phyloP scores from a whole-genome alignment of 2,113 vertebrate species.

The Vidua macroura region DNA sequence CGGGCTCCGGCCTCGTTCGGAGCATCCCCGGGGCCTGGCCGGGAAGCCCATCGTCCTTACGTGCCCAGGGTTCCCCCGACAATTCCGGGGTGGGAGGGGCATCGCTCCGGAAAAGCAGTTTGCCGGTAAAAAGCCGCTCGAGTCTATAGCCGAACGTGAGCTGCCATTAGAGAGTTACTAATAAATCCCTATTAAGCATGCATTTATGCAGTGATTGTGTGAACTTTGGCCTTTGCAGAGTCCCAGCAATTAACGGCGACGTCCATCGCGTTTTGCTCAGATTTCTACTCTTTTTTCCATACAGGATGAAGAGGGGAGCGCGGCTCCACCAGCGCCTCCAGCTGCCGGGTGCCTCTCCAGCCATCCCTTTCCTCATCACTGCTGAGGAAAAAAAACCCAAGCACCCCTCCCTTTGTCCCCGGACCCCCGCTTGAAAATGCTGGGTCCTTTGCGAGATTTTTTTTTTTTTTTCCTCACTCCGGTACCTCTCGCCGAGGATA shows the following conservation, averaged over 20 bases:
- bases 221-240: conserved; percentile 75
- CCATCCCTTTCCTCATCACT: neutral
- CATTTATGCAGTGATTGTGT: conserved; percentile 75
- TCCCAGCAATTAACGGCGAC: conserved; percentile 69
- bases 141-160: conserved; percentile 39
- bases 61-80: neutral
- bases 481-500: neutral
- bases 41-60: neutral
- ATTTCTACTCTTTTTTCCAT: neutral
- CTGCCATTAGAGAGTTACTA: conserved; percentile 65
- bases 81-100: too few species aligned
- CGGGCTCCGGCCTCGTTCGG: too few species aligned
- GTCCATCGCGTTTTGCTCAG: conserved; percentile 15
- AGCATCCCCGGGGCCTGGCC: neutral
- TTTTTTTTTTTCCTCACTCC: neutral
- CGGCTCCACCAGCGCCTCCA: neutral
- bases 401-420: neutral
- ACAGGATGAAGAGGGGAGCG: neutral
- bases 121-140: neutral
- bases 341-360: neutral
- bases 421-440: neutral
- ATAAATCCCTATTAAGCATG: conserved; percentile 71
- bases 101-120: neutral
- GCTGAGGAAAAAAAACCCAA: neutral
- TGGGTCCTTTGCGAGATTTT: neutral